Conservation (phyloP, 2,797 vertebrate species). For the Orientallactaga sibirica region DNA sequence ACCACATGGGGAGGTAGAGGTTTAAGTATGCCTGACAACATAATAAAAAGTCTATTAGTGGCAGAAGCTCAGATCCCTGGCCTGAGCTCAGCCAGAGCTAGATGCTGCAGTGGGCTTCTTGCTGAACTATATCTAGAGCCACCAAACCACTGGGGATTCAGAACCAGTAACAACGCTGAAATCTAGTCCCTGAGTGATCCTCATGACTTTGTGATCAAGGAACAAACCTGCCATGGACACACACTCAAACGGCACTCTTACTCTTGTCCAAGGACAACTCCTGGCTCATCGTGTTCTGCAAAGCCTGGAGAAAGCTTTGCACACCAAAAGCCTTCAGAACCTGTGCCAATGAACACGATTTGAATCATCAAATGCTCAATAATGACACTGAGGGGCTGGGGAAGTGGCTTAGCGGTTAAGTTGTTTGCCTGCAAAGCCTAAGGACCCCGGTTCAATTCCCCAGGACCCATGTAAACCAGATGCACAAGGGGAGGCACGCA, state of each 20-base stretch:
- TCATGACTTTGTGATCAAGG: background rate
- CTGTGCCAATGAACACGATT: background rate
- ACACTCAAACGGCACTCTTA: too few relatives aligned
- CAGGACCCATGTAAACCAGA: too few relatives aligned
- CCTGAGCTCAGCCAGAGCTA: background rate
- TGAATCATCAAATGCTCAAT: background rate
- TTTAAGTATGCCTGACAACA: background rate
- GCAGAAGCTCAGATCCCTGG: background rate
- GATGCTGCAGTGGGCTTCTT: background rate
- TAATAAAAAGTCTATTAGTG: background rate
- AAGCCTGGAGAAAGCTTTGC: background rate
- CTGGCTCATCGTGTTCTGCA: background rate
- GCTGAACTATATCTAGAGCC: background rate
- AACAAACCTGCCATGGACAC: background rate
- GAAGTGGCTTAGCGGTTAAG: too few relatives aligned
- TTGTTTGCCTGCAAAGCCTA: too few relatives aligned
- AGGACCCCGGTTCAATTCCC: too few relatives aligned
- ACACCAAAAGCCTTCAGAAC: background rate
- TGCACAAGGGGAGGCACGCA: too few relatives aligned
- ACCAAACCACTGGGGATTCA: background rate
- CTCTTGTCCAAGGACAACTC: background rate
- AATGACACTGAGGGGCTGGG: background rate
- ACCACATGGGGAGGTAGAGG: background rate
- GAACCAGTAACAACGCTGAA: background rate
- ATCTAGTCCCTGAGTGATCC: background rate